Evolutionary conservation across 1,140 invertebrate species (phyloP), one percentile per base, ranked within the genome.

Genomic region (Nephila pilipes): DNA sequence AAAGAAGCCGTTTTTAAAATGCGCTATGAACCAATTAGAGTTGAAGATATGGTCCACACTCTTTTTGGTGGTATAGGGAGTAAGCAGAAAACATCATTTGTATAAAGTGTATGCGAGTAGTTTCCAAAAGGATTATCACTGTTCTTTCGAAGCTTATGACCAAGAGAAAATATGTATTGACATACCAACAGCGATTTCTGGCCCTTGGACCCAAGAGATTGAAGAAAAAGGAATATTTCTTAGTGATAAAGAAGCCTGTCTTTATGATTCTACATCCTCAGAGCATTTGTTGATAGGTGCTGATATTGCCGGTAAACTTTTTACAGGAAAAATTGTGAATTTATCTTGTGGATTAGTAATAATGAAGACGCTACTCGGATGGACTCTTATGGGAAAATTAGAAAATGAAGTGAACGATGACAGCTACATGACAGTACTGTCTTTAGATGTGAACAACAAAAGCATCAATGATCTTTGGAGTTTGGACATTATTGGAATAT

Each of bases 81-180:
- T 18, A 32, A 81, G n/a, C n/a, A n/a, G n/a, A n/a, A n/a, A n/a
- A n/a, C n/a, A 79, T 90, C 54, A 25, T 55, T 22, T 55, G 58
- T 36, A 90, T 69, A 80, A 80, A 81, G 46, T 63, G n/a, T 63
- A 63, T 63, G 18, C 60, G 60, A 63, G n/a, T n/a, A n/a, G n/a
- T n/a, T n/a, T n/a, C n/a, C n/a, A n/a, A n/a, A n/a, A n/a, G n/a
- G n/a, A n/a, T 6, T 63, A 63, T 63, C 22, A 63, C 25, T 90
- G 75, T 38, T 55, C 38, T 80, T 90, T 81, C 36, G 25, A 90
- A 63, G n/a, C 60, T n/a, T 38, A 55, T 80, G 88, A 58, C 29
- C 88, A 80, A 65, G 88, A 90, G 25, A 90, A 18, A 25, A 90
- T 81, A 32, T 90, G 88, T 29, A n/a, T 14, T 54, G 75, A 80